Conservation (phyloP, 1,140 invertebrate species). For the Saccostrea cuccullata region DNA sequence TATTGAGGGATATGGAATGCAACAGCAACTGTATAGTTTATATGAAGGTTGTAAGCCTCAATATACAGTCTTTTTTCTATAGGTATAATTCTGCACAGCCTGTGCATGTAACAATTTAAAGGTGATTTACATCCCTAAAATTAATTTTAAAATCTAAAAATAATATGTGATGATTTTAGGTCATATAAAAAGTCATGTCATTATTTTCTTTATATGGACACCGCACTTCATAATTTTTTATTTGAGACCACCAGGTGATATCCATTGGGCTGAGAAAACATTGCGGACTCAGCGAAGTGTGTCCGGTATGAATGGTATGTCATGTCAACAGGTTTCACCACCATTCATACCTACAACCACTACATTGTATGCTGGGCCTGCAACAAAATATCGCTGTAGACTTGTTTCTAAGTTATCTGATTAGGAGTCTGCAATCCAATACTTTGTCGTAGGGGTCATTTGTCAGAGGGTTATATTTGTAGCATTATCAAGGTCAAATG, state of each 20-base stretch:
- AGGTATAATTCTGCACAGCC: too few species aligned
- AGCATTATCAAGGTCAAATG: background rate
- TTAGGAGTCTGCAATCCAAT: background rate
- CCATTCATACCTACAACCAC: background rate
- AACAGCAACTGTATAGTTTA: too few species aligned
- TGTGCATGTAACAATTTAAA: too few species aligned
- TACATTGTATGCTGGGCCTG: background rate
- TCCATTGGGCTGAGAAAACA: slow-evolving; percentile 1
- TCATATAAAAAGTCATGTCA: background rate
- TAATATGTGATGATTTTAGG: background rate
- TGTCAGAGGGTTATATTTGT: background rate
- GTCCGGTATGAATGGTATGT: slow-evolving; percentile 19
- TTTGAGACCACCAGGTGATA: background rate
- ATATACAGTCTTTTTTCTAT: too few species aligned
- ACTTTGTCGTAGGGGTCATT: background rate
- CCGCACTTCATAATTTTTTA: background rate
- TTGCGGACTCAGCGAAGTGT: background rate
- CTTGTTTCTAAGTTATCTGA: background rate
- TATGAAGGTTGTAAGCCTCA: too few species aligned
- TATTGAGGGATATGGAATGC: too few species aligned
- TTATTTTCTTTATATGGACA: background rate
- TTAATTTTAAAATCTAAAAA: background rate
- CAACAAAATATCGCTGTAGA: slow-evolving; percentile 1
- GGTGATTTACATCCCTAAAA: background rate
- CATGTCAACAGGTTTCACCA: slow-evolving; percentile 7